phyloP scores from a whole-genome alignment of 2,113 vertebrate species.

The Myanophis thanlyinensis region DNA sequence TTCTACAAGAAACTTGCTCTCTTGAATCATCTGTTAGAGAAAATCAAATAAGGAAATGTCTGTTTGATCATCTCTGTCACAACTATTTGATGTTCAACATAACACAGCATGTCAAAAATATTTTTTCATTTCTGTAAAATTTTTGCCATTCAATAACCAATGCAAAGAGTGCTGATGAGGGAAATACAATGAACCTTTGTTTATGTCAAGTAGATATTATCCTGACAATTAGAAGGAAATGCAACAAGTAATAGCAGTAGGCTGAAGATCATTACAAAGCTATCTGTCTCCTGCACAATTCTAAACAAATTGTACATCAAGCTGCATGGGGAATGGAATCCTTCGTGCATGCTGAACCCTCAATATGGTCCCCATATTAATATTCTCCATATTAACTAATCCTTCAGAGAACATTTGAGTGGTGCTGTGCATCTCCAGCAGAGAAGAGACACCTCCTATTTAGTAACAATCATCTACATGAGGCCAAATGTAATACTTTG shows the following conservation, averaged over 20 bases:
- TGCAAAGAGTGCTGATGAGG: slow-evolving; percentile 1
- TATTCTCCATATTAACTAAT: neutral
- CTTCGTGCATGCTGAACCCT: neutral
- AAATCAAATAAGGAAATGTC: slow-evolving; percentile 30
- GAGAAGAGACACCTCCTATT: neutral
- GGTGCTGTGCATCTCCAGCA: neutral
- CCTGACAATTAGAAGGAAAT: slow-evolving; percentile 9
- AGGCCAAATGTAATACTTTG: neutral
- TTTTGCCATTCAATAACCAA: slow-evolving; percentile 9
- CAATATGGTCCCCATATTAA: neutral
- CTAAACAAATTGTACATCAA: neutral
- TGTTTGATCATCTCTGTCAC: slow-evolving; percentile 14
- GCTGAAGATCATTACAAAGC: neutral
- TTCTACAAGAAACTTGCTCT: slow-evolving; percentile 90
- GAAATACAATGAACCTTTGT: slow-evolving; percentile 8
- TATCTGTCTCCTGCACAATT: neutral
- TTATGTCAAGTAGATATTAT: neutral
- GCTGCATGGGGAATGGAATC: neutral
- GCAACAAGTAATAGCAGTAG: neutral
- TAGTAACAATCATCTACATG: neutral
- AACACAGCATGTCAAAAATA: neutral
- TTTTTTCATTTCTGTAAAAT: neutral
- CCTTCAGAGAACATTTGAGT: neutral
- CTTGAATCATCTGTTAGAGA: slow-evolving; percentile 87
- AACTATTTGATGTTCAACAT: neutral